Evolutionary conservation across 1,140 invertebrate genomes (phyloP), one percentile per base, ranked within the genome.

Genomic region (Heliconius melpomene): DNA sequence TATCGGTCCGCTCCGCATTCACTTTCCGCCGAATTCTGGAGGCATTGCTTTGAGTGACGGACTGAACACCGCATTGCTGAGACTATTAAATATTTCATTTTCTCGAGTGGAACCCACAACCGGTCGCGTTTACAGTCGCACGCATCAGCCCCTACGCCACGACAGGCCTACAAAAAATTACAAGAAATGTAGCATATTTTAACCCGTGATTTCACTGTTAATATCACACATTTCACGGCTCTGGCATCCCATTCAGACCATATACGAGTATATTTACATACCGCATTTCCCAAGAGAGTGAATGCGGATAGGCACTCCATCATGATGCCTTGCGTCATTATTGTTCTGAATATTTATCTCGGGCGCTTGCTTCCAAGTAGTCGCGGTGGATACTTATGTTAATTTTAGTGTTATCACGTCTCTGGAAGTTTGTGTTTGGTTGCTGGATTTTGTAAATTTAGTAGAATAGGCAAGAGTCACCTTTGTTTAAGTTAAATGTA

Each of bases 331-430:
- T 29, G 74, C 29, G 57, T 66, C 74, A 66, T 76, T 76, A 76
- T 76, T 76, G 54, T 40, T 66, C 54, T 76, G 74, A 70, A 76
- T 66, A 66, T 76, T 76, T 76, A 76, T 76, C 74, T 60, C 26
- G 23, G 2, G n/a, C n/a, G 54, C n/a, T 57, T 57, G 54, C n/a
- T 57, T 57, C 8, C 7, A 57, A 57, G 9, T 57, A 23, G 20
- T 57, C 54, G 54, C 7, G 5, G 13, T 66, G 26, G 11, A 66
- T 66, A 66, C 60, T 66, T 66, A 66, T 66, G 60, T 66, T 66
- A 66, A 66, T 66, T 66, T 66, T 66, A 66, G 9, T 16, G 60
- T 66, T 66, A 29, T 29, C 60, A 66, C 23, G 23, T 26, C 23
- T 26, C 57, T 66, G 13, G 9, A 66, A 66, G 16, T 66, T 29